Conservation (phyloP, 2,888 invertebrate genomes). For the Polydrusus pterygomalis region DNA sequence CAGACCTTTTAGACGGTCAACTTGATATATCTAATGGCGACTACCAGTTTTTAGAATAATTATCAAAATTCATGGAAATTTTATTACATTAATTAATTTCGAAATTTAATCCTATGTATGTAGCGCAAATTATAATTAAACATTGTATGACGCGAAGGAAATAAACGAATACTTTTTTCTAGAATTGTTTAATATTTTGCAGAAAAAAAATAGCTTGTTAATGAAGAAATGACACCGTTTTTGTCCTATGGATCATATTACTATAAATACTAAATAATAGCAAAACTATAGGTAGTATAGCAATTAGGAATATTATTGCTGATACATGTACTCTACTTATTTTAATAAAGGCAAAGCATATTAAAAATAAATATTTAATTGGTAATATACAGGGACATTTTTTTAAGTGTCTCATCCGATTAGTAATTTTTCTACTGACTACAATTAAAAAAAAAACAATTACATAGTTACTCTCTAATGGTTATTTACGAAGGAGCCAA, state of each 20-base stretch:
- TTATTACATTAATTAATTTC: conserved; percentile 8
- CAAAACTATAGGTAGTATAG: conserved; percentile 23
- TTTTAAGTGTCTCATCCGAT: too few relatives aligned
- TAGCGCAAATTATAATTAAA: conserved; percentile 1
- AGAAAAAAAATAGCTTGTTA: conserved; percentile 38
- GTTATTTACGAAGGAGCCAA: too few relatives aligned
- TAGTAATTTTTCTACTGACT: too few relatives aligned
- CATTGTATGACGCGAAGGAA: conserved; percentile 9
- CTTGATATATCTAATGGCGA: neutral
- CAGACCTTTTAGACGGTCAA: too few relatives aligned
- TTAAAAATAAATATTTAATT: neutral
- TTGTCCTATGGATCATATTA: conserved; percentile 33
- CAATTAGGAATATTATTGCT: conserved; percentile 35
- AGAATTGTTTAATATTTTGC: conserved; percentile 28
- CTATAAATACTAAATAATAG: conserved; percentile 33
- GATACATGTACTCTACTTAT: conserved; percentile 26
- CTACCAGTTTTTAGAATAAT: conserved; percentile 3
- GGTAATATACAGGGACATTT: neutral
- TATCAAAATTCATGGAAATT: neutral
- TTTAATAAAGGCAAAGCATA: conserved; percentile 12
- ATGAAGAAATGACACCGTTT: conserved; percentile 33
- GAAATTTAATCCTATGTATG: conserved; percentile 6
- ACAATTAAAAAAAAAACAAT: too few relatives aligned
- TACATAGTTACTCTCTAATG: too few relatives aligned
- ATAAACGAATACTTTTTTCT: conserved; percentile 30